Percentiles rank a stretch among this genome's conserved stretches.
phyloP scores from a whole-genome alignment of 1,140 invertebrate species.

The Musca domestica region DNA sequence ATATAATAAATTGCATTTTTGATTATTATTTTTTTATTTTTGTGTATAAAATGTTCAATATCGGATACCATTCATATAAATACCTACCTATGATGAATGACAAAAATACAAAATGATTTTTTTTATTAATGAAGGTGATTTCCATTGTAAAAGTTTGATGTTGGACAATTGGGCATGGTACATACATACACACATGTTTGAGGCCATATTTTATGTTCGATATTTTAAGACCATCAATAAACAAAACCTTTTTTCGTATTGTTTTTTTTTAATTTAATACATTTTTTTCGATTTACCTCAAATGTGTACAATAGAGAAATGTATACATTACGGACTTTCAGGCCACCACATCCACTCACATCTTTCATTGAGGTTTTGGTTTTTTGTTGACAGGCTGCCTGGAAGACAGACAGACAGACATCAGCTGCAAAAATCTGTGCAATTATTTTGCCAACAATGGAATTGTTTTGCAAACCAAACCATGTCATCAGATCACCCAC shows the following conservation, averaged over 20 bases:
- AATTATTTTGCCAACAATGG: conserved; percentile 30
- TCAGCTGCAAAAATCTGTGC: conserved; percentile 28
- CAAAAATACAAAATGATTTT: too few relatives aligned
- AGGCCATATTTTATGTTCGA: background rate
- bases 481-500: background rate
- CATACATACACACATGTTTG: background rate
- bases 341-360: background rate
- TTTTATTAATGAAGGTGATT: background rate
- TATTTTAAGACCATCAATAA: background rate
- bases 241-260: background rate
- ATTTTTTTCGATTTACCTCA: background rate
- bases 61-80: too few relatives aligned
- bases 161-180: background rate
- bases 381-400: too few relatives aligned
- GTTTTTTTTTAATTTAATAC: background rate
- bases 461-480: conserved; percentile 25
- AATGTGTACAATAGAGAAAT: too few relatives aligned
- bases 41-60: too few relatives aligned
- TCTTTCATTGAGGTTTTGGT: background rate
- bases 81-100: too few relatives aligned
- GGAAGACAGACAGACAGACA: conserved; percentile 15
- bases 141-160: background rate
- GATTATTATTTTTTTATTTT: too few relatives aligned
- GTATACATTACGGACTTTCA: too few relatives aligned
- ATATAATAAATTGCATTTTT: too few relatives aligned